Base-by-base conservation (phyloP, 2,888 invertebrate genomes). In the Sphaeridia pumilis region DNA sequence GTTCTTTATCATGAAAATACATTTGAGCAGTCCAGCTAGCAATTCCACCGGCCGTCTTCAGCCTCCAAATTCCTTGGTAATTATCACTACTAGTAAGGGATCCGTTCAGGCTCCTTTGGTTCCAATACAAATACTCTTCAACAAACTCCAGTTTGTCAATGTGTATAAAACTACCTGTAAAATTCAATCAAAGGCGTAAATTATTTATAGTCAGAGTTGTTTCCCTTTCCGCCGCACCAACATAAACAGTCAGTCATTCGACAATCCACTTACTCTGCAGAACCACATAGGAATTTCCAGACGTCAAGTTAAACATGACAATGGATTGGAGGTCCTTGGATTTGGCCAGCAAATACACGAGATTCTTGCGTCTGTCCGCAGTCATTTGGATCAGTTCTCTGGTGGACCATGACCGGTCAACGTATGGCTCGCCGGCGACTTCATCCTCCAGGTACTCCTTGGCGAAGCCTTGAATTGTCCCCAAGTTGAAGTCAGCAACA, bases 291-390 rank as follows among this genome's bases (percentile, higher is more conserved):
- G 50, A 27, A 25, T 25, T 12, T 35, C 45, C 45, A 25, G 44
- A 44, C 35, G 44, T 50, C 22, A 45, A 14, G 27, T 50, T 45
- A 45, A 50, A 50, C 45, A 50, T 44, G 36, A 31, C 27, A 25
- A 55, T 34, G 41, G 43, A 45, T 12, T 36, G 25, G 28, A 46
- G 44, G 41, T 46, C 45, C 41, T 41, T 14, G 7, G 36, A 7
- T 24, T 25, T 21, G 38, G 51, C 36, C 36, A 27, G 25, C 28
- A 55, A 38, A 42, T 48, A 55, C n/a, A 48, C 26, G 31, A 55
- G 51, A 26, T 42, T 38, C 17, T 45, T 25, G 17, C n/a, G 4
- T 45, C 47, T 43, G 27, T 55, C 52, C 4, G 44, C 14, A n/a
- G 51, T 48, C 17, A 55, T 22, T 4, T 17, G 34, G 17, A 21